Percentiles rank a stretch among this genome's conserved stretches.
These are phyloP conservation scores for Thamnophis elegans DNA, from an alignment of 2,797 vertebrate genomes.

Conservation along the genomic window DNA sequence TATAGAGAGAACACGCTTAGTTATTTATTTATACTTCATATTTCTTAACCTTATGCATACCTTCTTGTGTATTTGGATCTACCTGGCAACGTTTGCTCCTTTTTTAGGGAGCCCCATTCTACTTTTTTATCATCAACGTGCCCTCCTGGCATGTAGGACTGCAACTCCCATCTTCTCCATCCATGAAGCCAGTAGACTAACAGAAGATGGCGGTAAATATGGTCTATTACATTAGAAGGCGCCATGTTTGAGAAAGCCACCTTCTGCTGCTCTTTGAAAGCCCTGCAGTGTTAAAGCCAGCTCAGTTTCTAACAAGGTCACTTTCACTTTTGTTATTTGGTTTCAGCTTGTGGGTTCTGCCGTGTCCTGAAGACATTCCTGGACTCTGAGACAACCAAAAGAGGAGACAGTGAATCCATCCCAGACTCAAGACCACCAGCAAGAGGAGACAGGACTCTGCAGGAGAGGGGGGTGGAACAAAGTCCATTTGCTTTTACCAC, in stretches of 20 bases:
- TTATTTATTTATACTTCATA: neutral
- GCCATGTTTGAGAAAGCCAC: neutral
- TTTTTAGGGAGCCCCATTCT: neutral
- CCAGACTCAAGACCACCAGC: slow-evolving; percentile 24
- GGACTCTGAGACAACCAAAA: slow-evolving; percentile 18
- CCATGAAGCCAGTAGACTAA: neutral
- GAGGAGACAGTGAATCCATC: slow-evolving; percentile 20
- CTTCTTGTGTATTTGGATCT: neutral
- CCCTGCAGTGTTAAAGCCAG: neutral
- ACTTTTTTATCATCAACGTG: neutral
- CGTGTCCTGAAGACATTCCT: slow-evolving; percentile 13
- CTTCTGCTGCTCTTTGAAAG: neutral
- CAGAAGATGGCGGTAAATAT: neutral
- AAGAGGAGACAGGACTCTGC: slow-evolving; percentile 4
- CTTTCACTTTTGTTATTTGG: slow-evolving; percentile 19
- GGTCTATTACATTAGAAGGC: neutral
- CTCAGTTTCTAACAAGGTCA: slow-evolving; percentile 2
- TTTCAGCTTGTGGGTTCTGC: slow-evolving; percentile 25
- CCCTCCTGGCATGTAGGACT: neutral
- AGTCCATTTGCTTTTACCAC: slow-evolving; percentile 14
- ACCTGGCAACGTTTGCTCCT: neutral
- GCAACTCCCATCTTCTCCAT: neutral
- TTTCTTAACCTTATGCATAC: neutral
- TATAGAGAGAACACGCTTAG: neutral
- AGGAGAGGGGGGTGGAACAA: neutral